Evolutionary conservation across 2,113 vertebrate species (phyloP).

Genomic region (Casuarius casuarius): DNA sequence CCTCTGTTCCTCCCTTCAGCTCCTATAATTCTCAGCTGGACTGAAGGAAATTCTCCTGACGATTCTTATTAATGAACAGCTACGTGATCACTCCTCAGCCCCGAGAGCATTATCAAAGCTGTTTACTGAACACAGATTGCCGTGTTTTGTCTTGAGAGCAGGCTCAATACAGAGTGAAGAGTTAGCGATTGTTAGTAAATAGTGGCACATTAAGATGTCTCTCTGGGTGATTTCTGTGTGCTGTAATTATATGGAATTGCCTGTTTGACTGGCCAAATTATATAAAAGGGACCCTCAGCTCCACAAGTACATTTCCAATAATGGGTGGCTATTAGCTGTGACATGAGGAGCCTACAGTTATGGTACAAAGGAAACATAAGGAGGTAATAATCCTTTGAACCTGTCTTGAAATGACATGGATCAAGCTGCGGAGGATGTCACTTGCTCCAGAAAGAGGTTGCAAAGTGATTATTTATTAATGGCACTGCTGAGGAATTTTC

Average conservation of each 20-base stretch:
- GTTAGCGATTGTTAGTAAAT: constrained; percentile 50
- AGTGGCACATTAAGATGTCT: constrained; percentile 18
- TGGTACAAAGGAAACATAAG: background rate
- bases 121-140: constrained; percentile 19
- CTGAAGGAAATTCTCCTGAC: constrained; percentile 10
- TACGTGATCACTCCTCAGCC: background rate
- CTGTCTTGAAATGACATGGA: background rate
- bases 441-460: background rate
- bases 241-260: constrained; percentile 53
- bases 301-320: background rate
- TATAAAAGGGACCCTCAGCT: constrained; percentile 23
- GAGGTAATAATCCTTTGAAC: background rate
- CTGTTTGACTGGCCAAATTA: constrained; percentile 1
- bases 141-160: background rate
- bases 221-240: constrained; percentile 49
- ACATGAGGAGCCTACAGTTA: background rate
- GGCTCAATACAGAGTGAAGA: background rate
- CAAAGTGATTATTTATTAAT: background rate
- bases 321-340: background rate
- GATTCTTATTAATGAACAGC: background rate
- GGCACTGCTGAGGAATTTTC: background rate
- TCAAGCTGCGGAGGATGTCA: background rate
- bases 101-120: background rate
- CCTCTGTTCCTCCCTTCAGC: background rate
- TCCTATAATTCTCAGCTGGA: background rate